phyloP scores from a whole-genome alignment of 37 sponge, comb jelly and placozoan genomes.

The Hormiphora californensis region DNA sequence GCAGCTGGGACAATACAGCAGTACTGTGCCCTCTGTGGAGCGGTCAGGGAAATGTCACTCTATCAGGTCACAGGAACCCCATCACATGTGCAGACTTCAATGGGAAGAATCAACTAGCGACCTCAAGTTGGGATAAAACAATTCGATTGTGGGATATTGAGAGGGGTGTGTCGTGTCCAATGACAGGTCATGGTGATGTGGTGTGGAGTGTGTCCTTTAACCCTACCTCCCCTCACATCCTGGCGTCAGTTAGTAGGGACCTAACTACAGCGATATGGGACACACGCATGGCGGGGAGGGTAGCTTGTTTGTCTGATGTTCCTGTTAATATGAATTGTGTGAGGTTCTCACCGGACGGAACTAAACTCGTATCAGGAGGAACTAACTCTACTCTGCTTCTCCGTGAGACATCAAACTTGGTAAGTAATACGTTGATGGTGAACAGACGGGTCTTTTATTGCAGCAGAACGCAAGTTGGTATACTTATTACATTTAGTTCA shows the following conservation, averaged over 20 bases:
- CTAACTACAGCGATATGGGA: not conserved
- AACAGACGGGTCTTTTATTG: too few species aligned
- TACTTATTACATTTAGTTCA: too few species aligned
- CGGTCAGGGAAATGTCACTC: not conserved
- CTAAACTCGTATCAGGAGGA: not conserved
- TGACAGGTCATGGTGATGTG: constrained; percentile 33
- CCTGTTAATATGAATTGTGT: constrained; percentile 4
- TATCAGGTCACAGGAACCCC: constrained; percentile 42
- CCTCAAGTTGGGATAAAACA: constrained; percentile 27
- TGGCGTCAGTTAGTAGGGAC: constrained; percentile 15
- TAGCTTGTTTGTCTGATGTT: not conserved
- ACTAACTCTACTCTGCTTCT: not conserved
- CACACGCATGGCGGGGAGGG: constrained; percentile 31
- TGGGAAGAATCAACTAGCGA: not conserved
- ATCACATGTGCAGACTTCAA: constrained; percentile 26
- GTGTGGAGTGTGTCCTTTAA: constrained; percentile 29
- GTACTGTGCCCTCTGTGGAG: not conserved
- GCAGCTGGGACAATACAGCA: constrained; percentile 29
- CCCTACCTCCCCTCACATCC: not conserved
- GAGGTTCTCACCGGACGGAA: constrained; percentile 19
- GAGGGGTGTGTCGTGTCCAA: constrained; percentile 2
- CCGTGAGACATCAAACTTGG: not conserved
- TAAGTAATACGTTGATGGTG: not conserved
- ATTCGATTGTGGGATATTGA: constrained; percentile 10
- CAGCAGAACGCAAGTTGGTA: too few species aligned